Evolutionary conservation across 2,888 invertebrate species (phyloP).

Genomic region (Tetanocera ferruginea): DNA sequence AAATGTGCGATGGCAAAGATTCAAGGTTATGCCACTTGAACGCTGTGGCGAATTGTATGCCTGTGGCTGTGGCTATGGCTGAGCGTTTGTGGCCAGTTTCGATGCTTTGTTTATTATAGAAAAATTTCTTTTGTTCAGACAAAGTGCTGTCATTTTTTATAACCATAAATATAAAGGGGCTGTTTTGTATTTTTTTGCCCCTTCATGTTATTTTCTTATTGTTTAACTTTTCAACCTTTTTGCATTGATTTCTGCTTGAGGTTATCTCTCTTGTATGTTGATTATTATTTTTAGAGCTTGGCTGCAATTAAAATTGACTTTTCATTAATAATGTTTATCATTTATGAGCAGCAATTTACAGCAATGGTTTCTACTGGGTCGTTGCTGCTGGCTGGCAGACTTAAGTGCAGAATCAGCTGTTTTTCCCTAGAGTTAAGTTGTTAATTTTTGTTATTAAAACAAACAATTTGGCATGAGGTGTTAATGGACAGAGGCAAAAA

Average conservation of each 20-base stretch:
- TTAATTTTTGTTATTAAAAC: background rate
- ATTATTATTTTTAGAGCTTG: no score
- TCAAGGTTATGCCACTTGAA: no score
- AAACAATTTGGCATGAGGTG: no score
- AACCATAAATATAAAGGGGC: background rate
- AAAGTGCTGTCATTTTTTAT: background rate
- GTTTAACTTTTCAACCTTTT: background rate
- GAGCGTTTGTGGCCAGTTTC: background rate
- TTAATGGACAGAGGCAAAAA: background rate
- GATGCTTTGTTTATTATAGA: background rate
- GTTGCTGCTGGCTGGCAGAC: background rate
- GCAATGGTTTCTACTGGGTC: background rate
- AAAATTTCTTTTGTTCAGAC: background rate
- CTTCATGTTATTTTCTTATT: background rate
- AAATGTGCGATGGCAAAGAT: no score
- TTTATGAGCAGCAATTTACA: no score
- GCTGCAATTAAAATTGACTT: no score
- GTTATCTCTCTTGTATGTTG: no score
- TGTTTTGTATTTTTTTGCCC: background rate
- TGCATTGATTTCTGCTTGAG: no score
- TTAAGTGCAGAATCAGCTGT: background rate
- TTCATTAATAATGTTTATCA: no score
- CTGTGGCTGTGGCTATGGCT: no score
- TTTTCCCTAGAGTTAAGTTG: background rate
- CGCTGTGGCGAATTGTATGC: no score